A percentile compares a stretch with the other conserved stretches of the same genome.
Evolutionary conservation across 2,888 invertebrate species (phyloP).

Genomic region (Notodonta dromedarius): DNA sequence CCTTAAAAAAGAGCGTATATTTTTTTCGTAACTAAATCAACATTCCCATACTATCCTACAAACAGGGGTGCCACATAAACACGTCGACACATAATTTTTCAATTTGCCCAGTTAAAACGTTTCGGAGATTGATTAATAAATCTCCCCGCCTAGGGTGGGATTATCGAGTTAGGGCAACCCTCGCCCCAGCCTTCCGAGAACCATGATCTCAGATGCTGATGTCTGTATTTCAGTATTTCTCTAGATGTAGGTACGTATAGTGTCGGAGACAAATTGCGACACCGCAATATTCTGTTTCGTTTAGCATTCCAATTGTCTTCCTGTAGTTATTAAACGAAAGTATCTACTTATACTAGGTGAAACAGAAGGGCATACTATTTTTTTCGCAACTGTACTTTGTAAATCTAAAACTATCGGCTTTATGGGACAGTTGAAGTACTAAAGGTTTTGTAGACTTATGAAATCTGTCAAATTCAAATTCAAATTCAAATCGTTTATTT

Average conservation of each 20-base stretch:
- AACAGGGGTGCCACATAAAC: slow-evolving; percentile 44
- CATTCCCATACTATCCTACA: slow-evolving; percentile 34
- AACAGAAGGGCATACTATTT: too few species aligned
- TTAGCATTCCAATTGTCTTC: slow-evolving; percentile 1
- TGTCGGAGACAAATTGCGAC: slow-evolving; percentile 11
- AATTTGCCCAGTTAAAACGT: slow-evolving; percentile 77
- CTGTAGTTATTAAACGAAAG: background rate
- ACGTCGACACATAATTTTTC: slow-evolving; percentile 76
- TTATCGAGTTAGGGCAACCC: slow-evolving; percentile 71
- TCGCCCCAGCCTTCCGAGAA: slow-evolving; percentile 34
- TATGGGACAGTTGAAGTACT: too few species aligned
- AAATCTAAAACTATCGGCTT: too few species aligned
- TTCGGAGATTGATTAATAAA: slow-evolving; percentile 82
- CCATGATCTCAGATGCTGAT: slow-evolving; percentile 34
- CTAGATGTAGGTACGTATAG: slow-evolving; percentile 2
- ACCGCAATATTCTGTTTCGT: slow-evolving; percentile 2
- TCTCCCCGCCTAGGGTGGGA: slow-evolving; percentile 63
- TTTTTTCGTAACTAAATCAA: slow-evolving; percentile 19
- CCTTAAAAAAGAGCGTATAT: background rate
- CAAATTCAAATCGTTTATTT: too few species aligned
- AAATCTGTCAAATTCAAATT: too few species aligned
- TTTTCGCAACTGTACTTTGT: too few species aligned
- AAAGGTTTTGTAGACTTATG: too few species aligned
- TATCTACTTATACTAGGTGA: too few species aligned
- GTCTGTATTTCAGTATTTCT: slow-evolving; percentile 5